Percentiles rank a stretch among this genome's conserved stretches.
These are phyloP conservation scores for Daboia siamensis DNA, from an alignment of 2,113 vertebrate species.

Conservation along the genomic window DNA sequence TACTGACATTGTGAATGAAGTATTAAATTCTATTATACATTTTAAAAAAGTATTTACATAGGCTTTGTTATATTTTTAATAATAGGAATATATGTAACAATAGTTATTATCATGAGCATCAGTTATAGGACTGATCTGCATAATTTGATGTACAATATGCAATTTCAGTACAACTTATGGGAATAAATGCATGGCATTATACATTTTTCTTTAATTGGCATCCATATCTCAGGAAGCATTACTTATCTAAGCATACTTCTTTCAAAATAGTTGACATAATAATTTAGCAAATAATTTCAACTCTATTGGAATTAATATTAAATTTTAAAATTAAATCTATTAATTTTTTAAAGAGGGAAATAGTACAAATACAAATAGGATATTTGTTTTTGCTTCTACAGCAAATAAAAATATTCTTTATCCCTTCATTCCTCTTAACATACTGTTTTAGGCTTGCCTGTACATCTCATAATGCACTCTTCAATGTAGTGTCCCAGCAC, in stretches of 20 bases:
- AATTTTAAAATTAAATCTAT: neutral
- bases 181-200: neutral
- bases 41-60: neutral
- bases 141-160: conserved; percentile 18
- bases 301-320: neutral
- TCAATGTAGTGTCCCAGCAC: neutral
- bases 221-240: neutral
- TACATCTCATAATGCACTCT: neutral
- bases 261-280: neutral
- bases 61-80: neutral
- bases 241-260: neutral
- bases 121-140: neutral
- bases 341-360: neutral
- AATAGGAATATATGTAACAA: neutral
- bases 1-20: conserved; percentile 23
- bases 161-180: neutral
- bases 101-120: neutral
- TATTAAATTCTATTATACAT: neutral
- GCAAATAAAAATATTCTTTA: neutral
- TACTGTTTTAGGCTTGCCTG: neutral
- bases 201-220: neutral
- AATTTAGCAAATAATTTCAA: neutral
- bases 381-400: neutral
- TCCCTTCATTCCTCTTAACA: neutral
- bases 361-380: neutral